phyloP scores from a whole-genome alignment of 2,113 vertebrate species.

The Labeo catla region DNA sequence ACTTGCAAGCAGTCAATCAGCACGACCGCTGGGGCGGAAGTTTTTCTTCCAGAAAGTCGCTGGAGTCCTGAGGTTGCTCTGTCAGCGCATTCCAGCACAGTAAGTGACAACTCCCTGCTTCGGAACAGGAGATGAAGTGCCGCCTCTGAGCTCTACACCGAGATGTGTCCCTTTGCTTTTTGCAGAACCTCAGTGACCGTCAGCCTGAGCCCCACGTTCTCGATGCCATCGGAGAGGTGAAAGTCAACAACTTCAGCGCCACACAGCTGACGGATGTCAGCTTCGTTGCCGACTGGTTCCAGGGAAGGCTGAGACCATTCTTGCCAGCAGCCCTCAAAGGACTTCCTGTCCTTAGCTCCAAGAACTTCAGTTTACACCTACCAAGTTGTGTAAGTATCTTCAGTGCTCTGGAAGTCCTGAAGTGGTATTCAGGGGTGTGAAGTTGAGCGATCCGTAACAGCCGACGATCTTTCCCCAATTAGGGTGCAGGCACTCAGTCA shows the following conservation, averaged over 20 bases:
- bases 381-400: slow-evolving; percentile 62
- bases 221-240: slow-evolving; percentile 47
- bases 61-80: slow-evolving; percentile 56
- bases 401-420: background rate
- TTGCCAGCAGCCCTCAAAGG: slow-evolving; percentile 51
- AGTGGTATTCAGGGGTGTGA: background rate
- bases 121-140: background rate
- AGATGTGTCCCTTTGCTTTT: background rate
- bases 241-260: slow-evolving; percentile 25
- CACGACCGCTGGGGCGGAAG: slow-evolving; percentile 49
- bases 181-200: background rate
- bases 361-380: slow-evolving; percentile 65
- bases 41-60: slow-evolving; percentile 60
- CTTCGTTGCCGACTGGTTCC: slow-evolving; percentile 61
- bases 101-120: slow-evolving; percentile 22
- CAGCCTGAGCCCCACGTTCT: slow-evolving; percentile 12
- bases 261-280: slow-evolving; percentile 11
- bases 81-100: slow-evolving; percentile 35
- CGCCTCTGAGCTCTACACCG: background rate
- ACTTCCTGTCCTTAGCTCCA: slow-evolving; percentile 61
- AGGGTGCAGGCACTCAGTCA: too few relatives aligned
- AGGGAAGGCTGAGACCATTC: slow-evolving; percentile 54
- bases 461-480: too few relatives aligned
- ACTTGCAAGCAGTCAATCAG: slow-evolving; percentile 51
- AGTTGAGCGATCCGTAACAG: background rate